Base-by-base conservation (phyloP, 2,113 vertebrate species). In the Callopanchax toddi region DNA sequence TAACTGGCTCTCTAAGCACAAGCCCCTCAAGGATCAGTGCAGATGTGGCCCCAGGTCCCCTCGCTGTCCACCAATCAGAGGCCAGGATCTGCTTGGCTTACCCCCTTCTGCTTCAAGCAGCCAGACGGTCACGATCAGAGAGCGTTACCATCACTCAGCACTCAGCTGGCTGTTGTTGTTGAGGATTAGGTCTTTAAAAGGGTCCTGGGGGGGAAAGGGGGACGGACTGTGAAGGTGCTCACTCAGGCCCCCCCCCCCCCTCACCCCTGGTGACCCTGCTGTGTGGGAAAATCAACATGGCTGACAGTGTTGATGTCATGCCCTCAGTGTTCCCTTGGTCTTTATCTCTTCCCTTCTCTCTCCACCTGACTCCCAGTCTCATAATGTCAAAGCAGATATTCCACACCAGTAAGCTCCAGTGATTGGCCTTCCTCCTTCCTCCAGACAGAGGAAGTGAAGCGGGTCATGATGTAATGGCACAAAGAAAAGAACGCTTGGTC, bases 181-280 rank as follows among this genome's bases (percentile, higher is more conserved):
- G 76, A 82, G 87, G 86, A 91, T 89, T 89, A 89, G 75, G 72
- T 79, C 78, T 88, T 69, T 83, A 80, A 85, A 90, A 89, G 69
- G 43, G 56, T 76, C 71, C 59, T 22, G 36, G 66, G 23, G 46
- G 21, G 23, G 45, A 26, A 64, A 22, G 39, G 29, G 49, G 42
- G 81, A 83, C 76, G 81, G 71, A 74, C 58, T 72, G 62, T 83
- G 85, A 84, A 87, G 87, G 83, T 88, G 89, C 68, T 85, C 83
- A 79, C 76, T 90, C 80, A 82, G 73, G 75, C 74, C 77, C 68
- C 77, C 75, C 82, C 78, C 81, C 85, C 57, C 74, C 77, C 68
- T 79, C 75, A 83, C 78, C 81, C 85, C 57, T n/a, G 13, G 67
- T 81, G 80, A 85, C 86, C 86, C 81, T 23, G 77, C 75, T 75